Conservation (phyloP, 1,140 invertebrate species). For the Tetragnatha versicolor region DNA sequence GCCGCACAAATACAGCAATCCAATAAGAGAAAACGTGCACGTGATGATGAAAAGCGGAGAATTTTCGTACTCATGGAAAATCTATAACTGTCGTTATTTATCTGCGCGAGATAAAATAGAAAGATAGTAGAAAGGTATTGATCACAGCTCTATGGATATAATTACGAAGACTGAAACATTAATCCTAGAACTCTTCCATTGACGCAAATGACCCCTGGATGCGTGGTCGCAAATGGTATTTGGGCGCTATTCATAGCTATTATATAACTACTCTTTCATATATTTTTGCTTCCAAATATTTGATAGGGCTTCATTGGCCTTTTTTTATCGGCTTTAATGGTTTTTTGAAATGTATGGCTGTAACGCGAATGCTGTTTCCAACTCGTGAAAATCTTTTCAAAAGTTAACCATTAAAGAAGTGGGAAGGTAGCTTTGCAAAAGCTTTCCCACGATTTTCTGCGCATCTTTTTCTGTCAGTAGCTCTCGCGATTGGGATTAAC, state of each 20-base stretch:
- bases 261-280: conserved; percentile 18
- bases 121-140: conserved; percentile 31
- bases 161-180: conserved; percentile 20
- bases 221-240: conserved; percentile 38
- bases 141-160: conserved; percentile 32
- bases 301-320: too few species aligned
- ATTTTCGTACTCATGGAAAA: conserved; percentile 28
- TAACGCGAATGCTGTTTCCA: too few species aligned
- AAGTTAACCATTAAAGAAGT: too few species aligned
- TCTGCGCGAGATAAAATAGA: conserved; percentile 32
- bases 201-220: conserved; percentile 35
- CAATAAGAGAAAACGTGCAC: conserved; percentile 6
- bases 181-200: conserved; percentile 34
- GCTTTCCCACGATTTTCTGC: too few species aligned
- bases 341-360: too few species aligned
- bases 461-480: too few species aligned
- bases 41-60: background rate
- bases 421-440: too few species aligned
- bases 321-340: too few species aligned
- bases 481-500: too few species aligned
- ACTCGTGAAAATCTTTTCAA: too few species aligned
- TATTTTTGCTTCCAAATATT: background rate
- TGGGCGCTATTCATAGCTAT: conserved; percentile 25
- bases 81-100: conserved; percentile 38
- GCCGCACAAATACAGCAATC: too few species aligned